Evolutionary conservation across 2,797 vertebrate genomes (phyloP).

Genomic region (Hypotaenidia philippensis): DNA sequence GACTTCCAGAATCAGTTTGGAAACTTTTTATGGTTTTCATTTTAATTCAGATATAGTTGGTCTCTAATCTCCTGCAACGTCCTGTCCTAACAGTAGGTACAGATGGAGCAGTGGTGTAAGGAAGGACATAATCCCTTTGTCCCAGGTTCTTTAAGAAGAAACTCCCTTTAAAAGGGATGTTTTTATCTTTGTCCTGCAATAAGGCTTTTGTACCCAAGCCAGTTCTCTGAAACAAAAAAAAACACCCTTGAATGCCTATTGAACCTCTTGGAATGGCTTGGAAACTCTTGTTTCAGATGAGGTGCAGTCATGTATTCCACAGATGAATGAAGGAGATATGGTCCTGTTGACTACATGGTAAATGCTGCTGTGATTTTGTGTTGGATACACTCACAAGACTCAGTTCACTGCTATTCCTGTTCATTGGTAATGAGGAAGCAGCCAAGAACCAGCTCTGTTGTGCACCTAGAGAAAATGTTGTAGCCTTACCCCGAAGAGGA

Average conservation of each 20-base stretch:
- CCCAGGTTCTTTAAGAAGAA: background rate
- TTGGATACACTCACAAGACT: background rate
- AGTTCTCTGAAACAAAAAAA: background rate
- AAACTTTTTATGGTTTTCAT: background rate
- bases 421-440: background rate
- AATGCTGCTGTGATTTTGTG: background rate
- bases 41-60: conserved; percentile 9
- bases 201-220: background rate
- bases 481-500: background rate
- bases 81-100: background rate
- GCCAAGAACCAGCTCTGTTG: background rate
- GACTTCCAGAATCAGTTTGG: background rate
- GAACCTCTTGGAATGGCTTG: background rate
- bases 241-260: background rate
- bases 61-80: background rate
- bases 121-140: background rate
- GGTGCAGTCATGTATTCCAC: background rate
- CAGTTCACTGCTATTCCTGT: background rate
- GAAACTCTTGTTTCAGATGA: background rate
- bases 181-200: background rate
- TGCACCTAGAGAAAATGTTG: background rate
- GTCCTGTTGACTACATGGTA: background rate
- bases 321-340: background rate
- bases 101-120: background rate
- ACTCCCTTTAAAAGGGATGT: background rate